Evolutionary conservation across 1,140 invertebrate species (phyloP), one percentile per base, ranked within the genome.

Genomic region (Melitaea cinxia): DNA sequence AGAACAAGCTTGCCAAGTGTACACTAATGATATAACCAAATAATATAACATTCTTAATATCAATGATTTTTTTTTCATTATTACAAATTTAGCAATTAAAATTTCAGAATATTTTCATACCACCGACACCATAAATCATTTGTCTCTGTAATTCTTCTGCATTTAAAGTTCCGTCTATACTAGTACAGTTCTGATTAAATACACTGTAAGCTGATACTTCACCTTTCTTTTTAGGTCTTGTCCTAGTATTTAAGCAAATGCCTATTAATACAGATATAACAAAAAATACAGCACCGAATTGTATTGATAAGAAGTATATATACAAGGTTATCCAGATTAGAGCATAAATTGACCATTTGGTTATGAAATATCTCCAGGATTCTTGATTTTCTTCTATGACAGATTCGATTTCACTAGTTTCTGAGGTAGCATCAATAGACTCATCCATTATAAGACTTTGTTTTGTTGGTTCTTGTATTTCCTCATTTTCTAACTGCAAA

Each of bases 161-260:
- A 65, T 96, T 98, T 1, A 99, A 91, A 1, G 98, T 97, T 12
- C 98, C 98, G 73, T 98, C 95, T 66, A 99, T 96, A 54, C 96
- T 94, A 83, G 97, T 93, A 91, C 96, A 99, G 77, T 98, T 95
- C 67, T 95, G 95, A 93, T 99, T 99, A 82, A 99, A 99, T 0
- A 99, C 98, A 57, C 98, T 99, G 86, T 99, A 99, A 0, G 98
- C 98, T 91, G 97, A 99, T 0, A 96, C 84, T 93, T 98, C 96
- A 30, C 94, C 94, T 42, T 83, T 87, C 58, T 92, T 94, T 80
- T 93, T 96, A 15, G 93, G 93, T 6, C 92, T 91, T 2, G 95
- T 95, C 47, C 96, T 89, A 30, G 97, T 98, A 83, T 98, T 99
- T 0, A 94, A 90, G 81, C 94, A 99, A 47, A 99, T 96, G 17